These are phyloP conservation scores for Microctenopoma stevenorrisi DNA, from an alignment of 2,797 vertebrate genomes.

Conservation along the genomic window DNA sequence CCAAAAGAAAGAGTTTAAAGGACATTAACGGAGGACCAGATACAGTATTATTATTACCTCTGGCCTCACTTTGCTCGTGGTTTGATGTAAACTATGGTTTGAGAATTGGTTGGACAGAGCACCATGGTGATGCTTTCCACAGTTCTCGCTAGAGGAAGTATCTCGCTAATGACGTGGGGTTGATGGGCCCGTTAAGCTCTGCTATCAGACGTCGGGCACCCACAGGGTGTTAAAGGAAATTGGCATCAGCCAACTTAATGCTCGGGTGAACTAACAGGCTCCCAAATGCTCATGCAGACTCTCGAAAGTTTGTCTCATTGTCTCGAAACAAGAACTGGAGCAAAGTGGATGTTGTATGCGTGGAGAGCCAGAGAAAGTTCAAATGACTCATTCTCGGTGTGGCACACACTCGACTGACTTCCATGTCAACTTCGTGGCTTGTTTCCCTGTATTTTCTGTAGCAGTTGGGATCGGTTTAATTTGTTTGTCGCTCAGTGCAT, in stretches of 20 bases:
- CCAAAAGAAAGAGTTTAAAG: not conserved
- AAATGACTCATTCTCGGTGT: conserved; percentile 36
- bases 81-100: conserved; percentile 21
- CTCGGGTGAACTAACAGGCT: conserved; percentile 62
- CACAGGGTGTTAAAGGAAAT: conserved; percentile 60
- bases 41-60: not conserved
- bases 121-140: not conserved
- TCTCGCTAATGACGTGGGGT: conserved; percentile 54
- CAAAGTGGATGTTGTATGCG: conserved; percentile 9
- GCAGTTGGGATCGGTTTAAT: conserved; percentile 44
- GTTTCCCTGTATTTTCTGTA: conserved; percentile 47
- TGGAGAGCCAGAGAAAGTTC: conserved; percentile 10
- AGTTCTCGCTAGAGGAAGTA: conserved; percentile 14
- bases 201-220: conserved; percentile 44
- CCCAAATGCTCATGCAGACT: conserved; percentile 61
- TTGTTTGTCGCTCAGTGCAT: conserved; percentile 39
- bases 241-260: conserved; percentile 59
- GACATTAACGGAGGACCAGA: too few species aligned
- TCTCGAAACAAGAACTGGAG: conserved; percentile 36
- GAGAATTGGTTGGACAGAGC: not conserved
- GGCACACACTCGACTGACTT: conserved; percentile 20
- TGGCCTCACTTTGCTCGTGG: conserved; percentile 12
- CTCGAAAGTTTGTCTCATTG: conserved; percentile 25
- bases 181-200: conserved; percentile 47
- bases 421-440: conserved; percentile 30